Conservation (phyloP, 2,888 invertebrate genomes). For the Andrena trimmerana region DNA sequence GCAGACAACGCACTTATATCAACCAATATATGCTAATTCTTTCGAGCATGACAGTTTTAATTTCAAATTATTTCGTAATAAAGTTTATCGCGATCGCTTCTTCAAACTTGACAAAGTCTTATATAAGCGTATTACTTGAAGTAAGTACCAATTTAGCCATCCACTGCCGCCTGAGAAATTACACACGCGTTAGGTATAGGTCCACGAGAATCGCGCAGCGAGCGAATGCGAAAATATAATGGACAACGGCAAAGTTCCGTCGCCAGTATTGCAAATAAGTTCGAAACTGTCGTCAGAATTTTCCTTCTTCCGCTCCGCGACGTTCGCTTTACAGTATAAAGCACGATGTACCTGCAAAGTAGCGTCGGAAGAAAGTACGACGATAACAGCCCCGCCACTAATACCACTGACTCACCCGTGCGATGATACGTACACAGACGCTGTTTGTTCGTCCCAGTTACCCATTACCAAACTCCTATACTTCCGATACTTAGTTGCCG, state of each 20-base stretch:
- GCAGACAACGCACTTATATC: too few species aligned
- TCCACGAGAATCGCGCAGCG: neutral
- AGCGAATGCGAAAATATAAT: slow-evolving; percentile 20
- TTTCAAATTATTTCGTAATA: neutral
- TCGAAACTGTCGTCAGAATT: slow-evolving; percentile 50
- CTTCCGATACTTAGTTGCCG: slow-evolving; percentile 64
- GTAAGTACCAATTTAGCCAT: slow-evolving; percentile 21
- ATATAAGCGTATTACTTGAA: neutral
- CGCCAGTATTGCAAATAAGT: slow-evolving; percentile 33
- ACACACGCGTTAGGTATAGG: slow-evolving; percentile 9
- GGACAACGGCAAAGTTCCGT: slow-evolving; percentile 32
- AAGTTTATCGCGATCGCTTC: slow-evolving; percentile 2
- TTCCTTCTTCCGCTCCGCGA: slow-evolving; percentile 54
- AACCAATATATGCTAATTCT: too few species aligned
- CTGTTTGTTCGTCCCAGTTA: slow-evolving; percentile 72
- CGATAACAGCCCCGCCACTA: slow-evolving; percentile 61
- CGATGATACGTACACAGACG: slow-evolving; percentile 29
- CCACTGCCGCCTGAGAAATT: slow-evolving; percentile 21
- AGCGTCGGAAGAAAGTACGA: slow-evolving; percentile 55
- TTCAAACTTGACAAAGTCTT: slow-evolving; percentile 3
- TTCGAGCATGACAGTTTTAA: too few species aligned
- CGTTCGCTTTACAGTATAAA: slow-evolving; percentile 40
- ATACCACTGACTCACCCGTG: slow-evolving; percentile 28
- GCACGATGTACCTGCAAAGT: slow-evolving; percentile 53
- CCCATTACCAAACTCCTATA: slow-evolving; percentile 72